A percentile compares a stretch with the other conserved stretches of the same genome.
phyloP scores from a whole-genome alignment of 2,888 invertebrate species.

The Drosophila niveifrons region DNA sequence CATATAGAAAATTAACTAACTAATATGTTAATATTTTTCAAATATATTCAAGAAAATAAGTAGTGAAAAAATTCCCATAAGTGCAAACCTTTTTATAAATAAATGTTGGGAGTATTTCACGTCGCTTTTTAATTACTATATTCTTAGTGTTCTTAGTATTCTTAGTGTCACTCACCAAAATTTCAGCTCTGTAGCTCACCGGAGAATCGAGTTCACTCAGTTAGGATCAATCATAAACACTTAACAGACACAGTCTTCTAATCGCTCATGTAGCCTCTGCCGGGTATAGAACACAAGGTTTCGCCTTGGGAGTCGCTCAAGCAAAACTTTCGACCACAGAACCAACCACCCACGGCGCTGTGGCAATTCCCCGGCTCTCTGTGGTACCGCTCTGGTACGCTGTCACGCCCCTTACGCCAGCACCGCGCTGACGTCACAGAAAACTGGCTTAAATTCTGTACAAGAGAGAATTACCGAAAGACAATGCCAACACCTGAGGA shows the following conservation, averaged over 20 bases:
- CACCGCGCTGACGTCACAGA: constrained; percentile 18
- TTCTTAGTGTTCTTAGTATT: too few relatives aligned
- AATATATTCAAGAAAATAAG: too few relatives aligned
- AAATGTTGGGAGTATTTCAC: too few relatives aligned
- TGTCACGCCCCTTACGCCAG: not conserved
- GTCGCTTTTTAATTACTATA: too few relatives aligned
- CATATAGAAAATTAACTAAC: too few relatives aligned
- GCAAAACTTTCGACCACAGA: constrained; percentile 29
- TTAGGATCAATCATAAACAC: not conserved
- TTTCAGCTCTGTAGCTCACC: not conserved
- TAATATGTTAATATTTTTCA: too few relatives aligned
- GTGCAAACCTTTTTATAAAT: too few relatives aligned
- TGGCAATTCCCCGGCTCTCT: not conserved
- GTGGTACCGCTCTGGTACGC: not conserved
- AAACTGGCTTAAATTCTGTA: constrained; percentile 16
- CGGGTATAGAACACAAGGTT: constrained; percentile 26
- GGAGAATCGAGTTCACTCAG: not conserved
- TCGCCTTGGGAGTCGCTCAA: constrained; percentile 37
- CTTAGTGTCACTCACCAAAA: not conserved
- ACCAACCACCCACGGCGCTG: constrained; percentile 24
- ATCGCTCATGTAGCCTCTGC: not conserved
- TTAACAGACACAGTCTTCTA: not conserved
- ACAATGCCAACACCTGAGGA: constrained; percentile 29
- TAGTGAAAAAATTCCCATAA: too few relatives aligned
- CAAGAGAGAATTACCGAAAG: constrained; percentile 11